Percentiles rank a stretch among this genome's conserved stretches.
Evolutionary conservation across 92 coral and sea anemone species (phyloP).

Genomic region (Porites lobata): DNA sequence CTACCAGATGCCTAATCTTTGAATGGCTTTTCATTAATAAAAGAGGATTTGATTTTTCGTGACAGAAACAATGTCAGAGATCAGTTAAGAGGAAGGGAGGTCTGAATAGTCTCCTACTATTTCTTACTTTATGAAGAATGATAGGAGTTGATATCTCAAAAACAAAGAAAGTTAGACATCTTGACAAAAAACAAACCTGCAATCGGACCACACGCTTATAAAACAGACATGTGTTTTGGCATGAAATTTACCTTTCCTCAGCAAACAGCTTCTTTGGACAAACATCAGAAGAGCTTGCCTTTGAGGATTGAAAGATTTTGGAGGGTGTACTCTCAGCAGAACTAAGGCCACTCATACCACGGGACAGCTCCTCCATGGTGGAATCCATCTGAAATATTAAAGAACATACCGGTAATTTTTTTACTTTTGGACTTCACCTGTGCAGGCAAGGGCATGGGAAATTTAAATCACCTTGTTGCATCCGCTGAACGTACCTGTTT

Average conservation of each 20-base stretch:
- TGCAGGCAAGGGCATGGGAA: slow-evolving; percentile 21
- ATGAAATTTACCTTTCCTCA: slow-evolving; percentile 35
- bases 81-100: background rate
- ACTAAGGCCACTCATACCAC: slow-evolving; percentile 54
- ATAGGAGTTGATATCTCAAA: slow-evolving; percentile 1
- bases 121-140: background rate
- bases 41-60: slow-evolving; percentile 4
- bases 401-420: background rate
- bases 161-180: slow-evolving; percentile 1
- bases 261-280: slow-evolving; percentile 43
- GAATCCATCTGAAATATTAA: slow-evolving; percentile 45
- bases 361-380: slow-evolving; percentile 48
- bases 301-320: slow-evolving; percentile 38
- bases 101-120: background rate
- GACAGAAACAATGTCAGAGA: slow-evolving; percentile 1
- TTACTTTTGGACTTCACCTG: background rate
- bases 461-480: slow-evolving; percentile 18
- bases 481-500: slow-evolving; percentile 27
- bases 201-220: background rate
- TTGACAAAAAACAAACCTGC: slow-evolving; percentile 5
- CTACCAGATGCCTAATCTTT: slow-evolving; percentile 15
- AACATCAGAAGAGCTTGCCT: slow-evolving; percentile 22
- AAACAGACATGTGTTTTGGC: slow-evolving; percentile 14
- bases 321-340: slow-evolving; percentile 49
- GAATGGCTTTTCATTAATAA: slow-evolving; percentile 10